These are phyloP conservation scores for Colossoma macropomum DNA, from an alignment of 2,113 vertebrate genomes.

Conservation along the genomic window DNA sequence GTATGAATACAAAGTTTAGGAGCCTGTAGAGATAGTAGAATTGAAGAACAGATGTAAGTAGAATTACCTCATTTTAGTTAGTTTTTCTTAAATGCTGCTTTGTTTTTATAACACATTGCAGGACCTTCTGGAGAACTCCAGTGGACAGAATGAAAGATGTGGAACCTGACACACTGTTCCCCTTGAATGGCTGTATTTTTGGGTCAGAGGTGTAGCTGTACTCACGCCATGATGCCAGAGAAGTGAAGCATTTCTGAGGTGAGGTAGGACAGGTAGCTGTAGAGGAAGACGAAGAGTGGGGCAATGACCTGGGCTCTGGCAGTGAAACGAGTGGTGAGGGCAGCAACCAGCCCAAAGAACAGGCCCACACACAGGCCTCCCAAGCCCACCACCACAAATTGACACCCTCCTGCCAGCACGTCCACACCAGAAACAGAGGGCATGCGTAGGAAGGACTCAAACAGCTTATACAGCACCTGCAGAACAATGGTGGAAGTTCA, in stretches of 20 bases:
- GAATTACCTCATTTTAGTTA: not conserved
- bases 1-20: too few species aligned
- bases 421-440: slow-evolving; percentile 85
- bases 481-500: not conserved
- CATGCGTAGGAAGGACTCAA: slow-evolving; percentile 84
- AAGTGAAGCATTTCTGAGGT: slow-evolving; percentile 94
- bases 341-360: slow-evolving; percentile 87
- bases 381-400: slow-evolving; percentile 89
- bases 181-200: not conserved
- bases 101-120: not conserved
- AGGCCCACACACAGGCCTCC: slow-evolving; percentile 88
- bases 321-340: slow-evolving; percentile 94
- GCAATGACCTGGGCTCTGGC: slow-evolving; percentile 93
- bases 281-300: slow-evolving; percentile 96
- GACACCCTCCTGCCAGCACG: slow-evolving; percentile 76
- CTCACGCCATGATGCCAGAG: slow-evolving; percentile 97
- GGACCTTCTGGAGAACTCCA: not conserved
- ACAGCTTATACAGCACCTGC: slow-evolving; percentile 94
- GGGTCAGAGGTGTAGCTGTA: slow-evolving; percentile 40
- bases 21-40: too few species aligned
- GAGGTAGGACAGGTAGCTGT: slow-evolving; percentile 98
- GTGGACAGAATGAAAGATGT: too few species aligned
- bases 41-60: not conserved
- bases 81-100: not conserved
- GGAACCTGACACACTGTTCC: not conserved